These are phyloP conservation scores for Heptranchias perlo DNA, from an alignment of 2,113 vertebrate species.

Conservation along the genomic window DNA sequence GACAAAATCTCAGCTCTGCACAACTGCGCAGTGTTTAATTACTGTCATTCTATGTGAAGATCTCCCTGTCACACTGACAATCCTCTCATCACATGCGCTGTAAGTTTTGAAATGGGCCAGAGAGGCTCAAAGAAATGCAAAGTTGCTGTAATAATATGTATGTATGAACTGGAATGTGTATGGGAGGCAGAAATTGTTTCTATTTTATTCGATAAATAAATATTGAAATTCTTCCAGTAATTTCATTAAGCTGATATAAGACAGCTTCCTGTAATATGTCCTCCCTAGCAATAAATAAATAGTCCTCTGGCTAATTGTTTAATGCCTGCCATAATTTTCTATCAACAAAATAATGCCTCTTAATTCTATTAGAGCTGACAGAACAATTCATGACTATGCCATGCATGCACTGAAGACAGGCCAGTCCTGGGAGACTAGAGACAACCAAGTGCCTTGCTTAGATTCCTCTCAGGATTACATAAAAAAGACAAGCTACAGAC, in stretches of 20 bases:
- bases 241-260: background rate
- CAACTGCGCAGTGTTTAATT: background rate
- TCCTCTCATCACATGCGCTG: background rate
- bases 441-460: background rate
- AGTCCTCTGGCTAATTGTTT: background rate
- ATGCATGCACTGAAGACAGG: background rate
- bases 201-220: background rate
- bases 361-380: background rate
- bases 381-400: background rate
- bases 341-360: background rate
- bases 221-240: background rate
- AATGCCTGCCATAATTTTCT: background rate
- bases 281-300: background rate
- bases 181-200: background rate
- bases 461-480: background rate
- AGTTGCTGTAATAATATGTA: background rate
- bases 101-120: background rate
- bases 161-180: background rate
- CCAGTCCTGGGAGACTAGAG: background rate
- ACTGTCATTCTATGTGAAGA: conserved; percentile 11
- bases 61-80: background rate
- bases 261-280: background rate
- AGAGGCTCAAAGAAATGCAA: background rate
- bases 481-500: background rate
- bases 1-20: background rate